Evolutionary conservation across 2,888 invertebrate species (phyloP).

Genomic region (Sinotaia quadrata): DNA sequence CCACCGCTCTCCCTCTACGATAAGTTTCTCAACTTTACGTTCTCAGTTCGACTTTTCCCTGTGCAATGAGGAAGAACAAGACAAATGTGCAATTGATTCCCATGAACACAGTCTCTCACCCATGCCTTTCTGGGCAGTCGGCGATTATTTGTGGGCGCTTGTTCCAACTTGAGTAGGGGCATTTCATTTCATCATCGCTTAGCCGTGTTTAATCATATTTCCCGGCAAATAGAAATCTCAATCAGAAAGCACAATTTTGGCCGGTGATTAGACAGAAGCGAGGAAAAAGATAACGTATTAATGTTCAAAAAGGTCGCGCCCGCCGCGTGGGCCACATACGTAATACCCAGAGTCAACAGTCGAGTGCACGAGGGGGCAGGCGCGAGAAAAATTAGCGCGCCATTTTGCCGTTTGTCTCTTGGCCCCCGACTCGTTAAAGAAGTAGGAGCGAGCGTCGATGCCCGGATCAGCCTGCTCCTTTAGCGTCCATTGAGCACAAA

Average conservation of each 20-base stretch:
- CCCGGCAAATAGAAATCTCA: conserved; percentile 29
- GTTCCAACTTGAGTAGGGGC: conserved; percentile 17
- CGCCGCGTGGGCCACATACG: conserved; percentile 36
- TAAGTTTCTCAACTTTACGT: too few species aligned
- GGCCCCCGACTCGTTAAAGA: conserved; percentile 9
- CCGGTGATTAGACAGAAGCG: conserved; percentile 28
- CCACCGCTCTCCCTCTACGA: too few species aligned
- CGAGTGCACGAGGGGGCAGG: conserved; percentile 16
- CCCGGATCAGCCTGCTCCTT: conserved; percentile 29
- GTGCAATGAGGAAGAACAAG: background rate
- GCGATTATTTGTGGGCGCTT: conserved; percentile 23
- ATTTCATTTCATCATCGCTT: conserved; percentile 30
- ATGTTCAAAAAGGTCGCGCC: conserved; percentile 34
- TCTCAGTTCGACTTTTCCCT: too few species aligned
- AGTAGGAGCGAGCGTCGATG: conserved; percentile 1
- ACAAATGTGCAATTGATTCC: conserved; percentile 11
- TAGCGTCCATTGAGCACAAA: conserved; percentile 37
- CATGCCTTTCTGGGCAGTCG: background rate
- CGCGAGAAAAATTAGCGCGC: conserved; percentile 26
- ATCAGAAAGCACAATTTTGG: conserved; percentile 35
- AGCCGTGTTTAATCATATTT: conserved; percentile 30
- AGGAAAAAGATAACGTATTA: conserved; percentile 43
- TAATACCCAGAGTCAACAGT: conserved; percentile 43
- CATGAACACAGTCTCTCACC: background rate
- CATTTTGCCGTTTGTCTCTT: conserved; percentile 27